Evolutionary conservation across 2,113 vertebrate genomes (phyloP), one percentile per base, ranked within the genome.

Genomic region (Phylloscopus trochiloides): DNA sequence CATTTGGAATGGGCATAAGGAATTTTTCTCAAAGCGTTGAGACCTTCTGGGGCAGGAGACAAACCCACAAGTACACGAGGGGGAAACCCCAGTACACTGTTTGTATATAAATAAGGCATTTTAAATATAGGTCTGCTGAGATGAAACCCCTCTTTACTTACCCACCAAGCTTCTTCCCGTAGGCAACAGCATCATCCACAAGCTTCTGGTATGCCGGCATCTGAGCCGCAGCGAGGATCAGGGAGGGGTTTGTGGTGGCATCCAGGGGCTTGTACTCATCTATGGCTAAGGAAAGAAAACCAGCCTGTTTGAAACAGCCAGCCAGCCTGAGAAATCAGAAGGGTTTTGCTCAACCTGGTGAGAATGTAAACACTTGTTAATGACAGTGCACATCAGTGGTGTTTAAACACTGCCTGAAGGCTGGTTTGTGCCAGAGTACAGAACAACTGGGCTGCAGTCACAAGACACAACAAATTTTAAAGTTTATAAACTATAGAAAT

Each of bases 161-260:
- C 99, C 99, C 98, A 25, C 98, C 98, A 36, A 98, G 98, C 74
- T 98, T 98, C 26, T 97, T 98, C 61, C 99, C 99, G 0, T 98
- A 99, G 94, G 99, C 98, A 28, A 99, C 98, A 48, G 99, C 99
- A 86, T 99, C 98, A 48, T 99, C 98, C 96, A 99, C 87, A 3
- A 99, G 97, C 31, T 97, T 96, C 96, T 99, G 98, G 97, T 99
- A 99, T 8, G 97, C 95, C 0, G 99, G 98, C 99, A 99, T 99
- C 96, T 99, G 99, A 3, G 99, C 98, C 0, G 99, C 99, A 34
- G 99, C 99, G 72, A 99, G 97, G 71, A 99, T 99, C 74, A 99
- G 98, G 20, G 99, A 99, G 0, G 99, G 99, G 96, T 99, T 99
- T 38, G 99, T 99, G 91, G 99, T 99, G 88, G 99, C 99, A 98